Conservation (phyloP, 2,797 vertebrate genomes). For the Pempheris klunzingeri region DNA sequence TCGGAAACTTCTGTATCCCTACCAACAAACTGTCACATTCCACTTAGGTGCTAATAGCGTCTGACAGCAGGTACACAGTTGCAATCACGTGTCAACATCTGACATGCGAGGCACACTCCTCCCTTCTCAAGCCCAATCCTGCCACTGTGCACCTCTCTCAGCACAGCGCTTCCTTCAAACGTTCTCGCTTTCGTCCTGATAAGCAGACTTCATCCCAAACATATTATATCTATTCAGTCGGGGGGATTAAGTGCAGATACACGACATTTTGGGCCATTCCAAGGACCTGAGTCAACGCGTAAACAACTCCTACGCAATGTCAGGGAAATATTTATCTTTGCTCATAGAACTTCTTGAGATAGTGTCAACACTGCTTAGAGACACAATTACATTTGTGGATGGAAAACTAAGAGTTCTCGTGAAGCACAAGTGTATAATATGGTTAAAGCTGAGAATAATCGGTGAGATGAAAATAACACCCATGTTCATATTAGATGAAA, state of each 20-base stretch:
- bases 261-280: constrained; percentile 79
- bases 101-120: constrained; percentile 37
- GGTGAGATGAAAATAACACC: constrained; percentile 34
- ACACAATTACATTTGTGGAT: constrained; percentile 78
- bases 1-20: constrained; percentile 30
- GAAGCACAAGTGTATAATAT: constrained; percentile 64
- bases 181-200: constrained; percentile 48
- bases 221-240: constrained; percentile 66
- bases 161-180: constrained; percentile 39
- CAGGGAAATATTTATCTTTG: constrained; percentile 85
- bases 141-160: constrained; percentile 49
- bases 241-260: constrained; percentile 76
- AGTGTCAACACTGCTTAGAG: constrained; percentile 80
- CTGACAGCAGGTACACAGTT: constrained; percentile 51
- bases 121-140: constrained; percentile 69
- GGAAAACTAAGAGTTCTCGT: constrained; percentile 77
- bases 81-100: constrained; percentile 45
- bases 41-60: constrained; percentile 25
- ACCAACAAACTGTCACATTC: constrained; percentile 52
- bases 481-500: constrained; percentile 22
- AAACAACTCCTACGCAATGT: constrained; percentile 80
- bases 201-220: constrained; percentile 74
- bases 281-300: constrained; percentile 76
- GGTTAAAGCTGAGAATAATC: constrained; percentile 43
- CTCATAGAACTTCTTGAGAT: constrained; percentile 81